These are phyloP conservation scores for Paramormyrops kingsleyae DNA, from an alignment of 2,113 vertebrate genomes.

Conservation along the genomic window DNA sequence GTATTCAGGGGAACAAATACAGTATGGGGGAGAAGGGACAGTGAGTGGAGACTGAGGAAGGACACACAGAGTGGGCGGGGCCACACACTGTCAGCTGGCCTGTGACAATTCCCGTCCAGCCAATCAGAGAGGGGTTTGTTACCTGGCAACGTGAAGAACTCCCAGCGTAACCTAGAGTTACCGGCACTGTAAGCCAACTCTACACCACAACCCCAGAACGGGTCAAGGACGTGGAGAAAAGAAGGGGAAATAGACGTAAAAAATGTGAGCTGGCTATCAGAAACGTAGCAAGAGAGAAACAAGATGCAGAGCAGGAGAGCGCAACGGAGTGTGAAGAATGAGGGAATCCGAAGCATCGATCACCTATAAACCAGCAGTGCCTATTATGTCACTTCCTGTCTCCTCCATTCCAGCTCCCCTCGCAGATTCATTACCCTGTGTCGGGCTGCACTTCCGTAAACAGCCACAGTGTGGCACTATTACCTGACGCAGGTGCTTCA, in stretches of 20 bases:
- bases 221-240: constrained; percentile 8
- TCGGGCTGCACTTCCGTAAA: not conserved
- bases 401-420: not conserved
- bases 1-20: not conserved
- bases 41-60: constrained; percentile 8
- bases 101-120: not conserved
- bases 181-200: constrained; percentile 40
- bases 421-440: not conserved
- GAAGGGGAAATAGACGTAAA: constrained; percentile 9
- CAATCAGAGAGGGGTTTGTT: constrained; percentile 41
- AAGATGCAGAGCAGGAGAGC: not conserved
- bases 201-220: constrained; percentile 27
- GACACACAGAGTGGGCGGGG: constrained; percentile 10
- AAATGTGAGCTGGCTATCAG: not conserved
- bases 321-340: not conserved
- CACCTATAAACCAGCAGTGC: not conserved
- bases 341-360: not conserved
- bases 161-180: constrained; percentile 71
- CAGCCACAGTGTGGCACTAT: not conserved
- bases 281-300: not conserved
- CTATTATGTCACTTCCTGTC: not conserved
- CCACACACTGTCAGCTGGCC: constrained; percentile 15
- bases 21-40: not conserved
- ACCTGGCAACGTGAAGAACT: constrained; percentile 79
- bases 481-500: constrained; percentile 53